Evolutionary conservation across 2,888 invertebrate species (phyloP).

Genomic region (Teleogryllus oceanicus): DNA sequence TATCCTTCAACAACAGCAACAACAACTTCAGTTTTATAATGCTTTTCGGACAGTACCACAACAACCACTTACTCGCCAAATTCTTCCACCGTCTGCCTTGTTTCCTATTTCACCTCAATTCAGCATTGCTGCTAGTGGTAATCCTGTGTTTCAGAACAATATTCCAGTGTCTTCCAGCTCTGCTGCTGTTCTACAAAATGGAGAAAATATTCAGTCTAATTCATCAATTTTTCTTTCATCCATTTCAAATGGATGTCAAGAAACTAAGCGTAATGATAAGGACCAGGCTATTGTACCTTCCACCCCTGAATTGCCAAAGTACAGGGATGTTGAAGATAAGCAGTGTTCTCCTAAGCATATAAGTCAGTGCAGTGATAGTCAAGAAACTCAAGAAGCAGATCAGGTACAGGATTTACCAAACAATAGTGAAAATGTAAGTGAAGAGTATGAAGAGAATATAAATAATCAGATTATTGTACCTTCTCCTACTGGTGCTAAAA

Average conservation of each 20-base stretch:
- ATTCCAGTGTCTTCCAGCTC: not conserved
- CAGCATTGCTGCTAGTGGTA: not conserved
- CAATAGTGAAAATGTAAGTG: not conserved
- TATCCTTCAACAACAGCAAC: slow-evolving; percentile 49
- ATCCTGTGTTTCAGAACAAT: not conserved
- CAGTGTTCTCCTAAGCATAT: too few relatives aligned
- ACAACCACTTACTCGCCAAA: not conserved
- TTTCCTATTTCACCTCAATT: not conserved
- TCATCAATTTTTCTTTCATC: not conserved
- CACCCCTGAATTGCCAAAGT: too few relatives aligned
- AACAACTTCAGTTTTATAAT: slow-evolving; percentile 48
- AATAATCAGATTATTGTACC: not conserved
- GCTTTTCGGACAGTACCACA: not conserved
- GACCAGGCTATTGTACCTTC: not conserved
- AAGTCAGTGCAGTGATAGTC: not conserved
- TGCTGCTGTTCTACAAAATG: not conserved
- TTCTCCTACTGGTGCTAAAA: not conserved
- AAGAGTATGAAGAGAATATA: not conserved
- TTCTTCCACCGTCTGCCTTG: not conserved
- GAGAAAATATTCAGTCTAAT: not conserved
- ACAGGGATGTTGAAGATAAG: too few relatives aligned
- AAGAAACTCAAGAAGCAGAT: not conserved
- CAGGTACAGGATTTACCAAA: not conserved
- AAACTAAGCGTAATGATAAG: not conserved
- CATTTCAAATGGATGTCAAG: not conserved